Conservation (phyloP, 2,113 vertebrate genomes). For the Salvator merianae region DNA sequence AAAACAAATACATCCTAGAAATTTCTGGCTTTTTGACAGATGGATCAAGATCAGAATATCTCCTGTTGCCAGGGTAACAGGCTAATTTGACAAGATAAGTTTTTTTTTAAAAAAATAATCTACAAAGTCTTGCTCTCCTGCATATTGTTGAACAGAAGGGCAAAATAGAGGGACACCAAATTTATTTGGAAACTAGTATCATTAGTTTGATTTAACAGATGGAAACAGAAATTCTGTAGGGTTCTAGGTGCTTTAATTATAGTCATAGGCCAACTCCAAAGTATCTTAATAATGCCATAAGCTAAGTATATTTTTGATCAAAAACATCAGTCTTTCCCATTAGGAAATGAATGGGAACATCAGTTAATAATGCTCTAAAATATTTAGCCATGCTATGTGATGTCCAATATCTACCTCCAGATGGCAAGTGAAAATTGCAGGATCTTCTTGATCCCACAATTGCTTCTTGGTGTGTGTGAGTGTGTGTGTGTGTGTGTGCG, state of each 20-base stretch:
- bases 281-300: background rate
- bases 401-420: no score
- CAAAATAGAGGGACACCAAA: background rate
- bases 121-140: background rate
- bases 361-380: background rate
- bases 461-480: no score
- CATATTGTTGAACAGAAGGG: background rate
- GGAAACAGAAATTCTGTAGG: background rate
- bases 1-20: slow-evolving; percentile 49
- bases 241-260: background rate
- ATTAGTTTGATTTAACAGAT: background rate
- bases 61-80: background rate
- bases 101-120: background rate
- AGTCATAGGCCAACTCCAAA: background rate
- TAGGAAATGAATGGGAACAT: background rate
- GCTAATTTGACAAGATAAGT: slow-evolving; percentile 18
- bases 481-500: no score
- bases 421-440: no score
- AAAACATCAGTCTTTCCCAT: background rate
- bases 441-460: no score
- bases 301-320: background rate
- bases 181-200: slow-evolving; percentile 21
- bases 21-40: slow-evolving; percentile 29
- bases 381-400: background rate
- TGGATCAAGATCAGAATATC: slow-evolving; percentile 39